Conservation (phyloP, 2,113 vertebrate species). For the Sigmodon hispidus region DNA sequence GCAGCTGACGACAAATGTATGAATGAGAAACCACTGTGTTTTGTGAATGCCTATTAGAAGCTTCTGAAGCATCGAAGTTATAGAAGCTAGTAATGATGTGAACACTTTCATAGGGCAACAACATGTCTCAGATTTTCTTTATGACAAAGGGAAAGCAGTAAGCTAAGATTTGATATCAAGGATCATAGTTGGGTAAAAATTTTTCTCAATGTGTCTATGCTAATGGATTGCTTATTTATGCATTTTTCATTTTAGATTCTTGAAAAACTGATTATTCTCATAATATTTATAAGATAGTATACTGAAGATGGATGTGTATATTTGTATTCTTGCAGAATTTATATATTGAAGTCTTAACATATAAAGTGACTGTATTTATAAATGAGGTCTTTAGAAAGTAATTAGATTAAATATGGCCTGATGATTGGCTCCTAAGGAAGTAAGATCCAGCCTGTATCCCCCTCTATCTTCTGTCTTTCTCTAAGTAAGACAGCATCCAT, state of each 20-base stretch:
- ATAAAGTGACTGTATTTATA: background rate
- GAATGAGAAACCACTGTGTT: background rate
- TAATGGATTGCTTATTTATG: background rate
- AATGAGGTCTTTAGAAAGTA: background rate
- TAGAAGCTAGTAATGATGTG: background rate
- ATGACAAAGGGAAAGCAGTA: background rate
- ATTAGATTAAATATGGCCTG: background rate
- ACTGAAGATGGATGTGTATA: background rate
- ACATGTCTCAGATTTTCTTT: background rate
- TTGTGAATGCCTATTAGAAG: background rate
- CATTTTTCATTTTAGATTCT: background rate
- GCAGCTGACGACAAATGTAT: background rate
- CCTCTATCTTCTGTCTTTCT: background rate
- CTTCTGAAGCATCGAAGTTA: background rate
- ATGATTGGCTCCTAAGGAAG: background rate
- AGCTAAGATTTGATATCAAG: background rate
- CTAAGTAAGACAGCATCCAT: background rate
- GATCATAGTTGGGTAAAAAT: background rate
- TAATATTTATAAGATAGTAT: background rate
- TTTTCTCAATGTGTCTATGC: background rate
- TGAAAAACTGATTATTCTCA: background rate
- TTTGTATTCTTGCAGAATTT: background rate
- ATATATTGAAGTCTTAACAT: background rate
- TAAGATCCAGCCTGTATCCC: background rate
- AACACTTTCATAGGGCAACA: background rate